Conservation (phyloP, 2,888 invertebrate species). For the Scaptomyza polygonia region DNA sequence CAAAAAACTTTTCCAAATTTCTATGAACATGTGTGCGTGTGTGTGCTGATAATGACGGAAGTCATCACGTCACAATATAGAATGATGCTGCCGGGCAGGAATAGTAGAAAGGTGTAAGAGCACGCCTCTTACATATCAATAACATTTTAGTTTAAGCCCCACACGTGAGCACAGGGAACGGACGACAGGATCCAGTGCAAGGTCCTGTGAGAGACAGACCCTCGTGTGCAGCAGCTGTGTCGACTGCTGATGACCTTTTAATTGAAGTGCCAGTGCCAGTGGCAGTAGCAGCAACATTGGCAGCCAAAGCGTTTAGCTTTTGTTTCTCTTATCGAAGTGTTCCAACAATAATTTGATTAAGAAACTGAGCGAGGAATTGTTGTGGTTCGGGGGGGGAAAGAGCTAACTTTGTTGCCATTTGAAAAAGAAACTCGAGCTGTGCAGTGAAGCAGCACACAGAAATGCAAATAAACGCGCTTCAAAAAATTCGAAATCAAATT, state of each 20-base stretch:
- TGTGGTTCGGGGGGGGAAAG: conserved; percentile 15
- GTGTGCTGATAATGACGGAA: conserved; percentile 70
- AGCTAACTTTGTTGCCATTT: conserved; percentile 13
- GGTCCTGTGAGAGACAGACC: conserved; percentile 5
- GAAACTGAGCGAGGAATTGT: conserved; percentile 12
- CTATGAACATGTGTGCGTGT: too few relatives aligned
- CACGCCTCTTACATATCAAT: conserved; percentile 75
- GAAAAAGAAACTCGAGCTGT: conserved; percentile 10
- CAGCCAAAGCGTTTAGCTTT: conserved; percentile 17
- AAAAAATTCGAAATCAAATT: conserved; percentile 78
- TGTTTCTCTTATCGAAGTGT: conserved; percentile 10
- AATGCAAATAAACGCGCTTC: conserved; percentile 77
- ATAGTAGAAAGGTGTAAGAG: conserved; percentile 67
- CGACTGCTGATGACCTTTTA: conserved; percentile 82
- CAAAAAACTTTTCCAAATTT: conserved; percentile 14
- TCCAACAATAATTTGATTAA: conserved; percentile 39
- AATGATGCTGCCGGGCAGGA: conserved; percentile 22
- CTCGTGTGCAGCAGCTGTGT: conserved; percentile 69
- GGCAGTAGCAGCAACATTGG: background rate
- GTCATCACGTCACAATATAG: conserved; percentile 66
- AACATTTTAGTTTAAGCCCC: conserved; percentile 57
- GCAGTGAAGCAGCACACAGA: conserved; percentile 65
- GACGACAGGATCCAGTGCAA: too few relatives aligned
- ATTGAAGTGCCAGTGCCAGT: conserved; percentile 70
- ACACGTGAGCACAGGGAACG: too few relatives aligned